phyloP scores from a whole-genome alignment of 2,888 invertebrate species.

The Pharmacophagus antenor region DNA sequence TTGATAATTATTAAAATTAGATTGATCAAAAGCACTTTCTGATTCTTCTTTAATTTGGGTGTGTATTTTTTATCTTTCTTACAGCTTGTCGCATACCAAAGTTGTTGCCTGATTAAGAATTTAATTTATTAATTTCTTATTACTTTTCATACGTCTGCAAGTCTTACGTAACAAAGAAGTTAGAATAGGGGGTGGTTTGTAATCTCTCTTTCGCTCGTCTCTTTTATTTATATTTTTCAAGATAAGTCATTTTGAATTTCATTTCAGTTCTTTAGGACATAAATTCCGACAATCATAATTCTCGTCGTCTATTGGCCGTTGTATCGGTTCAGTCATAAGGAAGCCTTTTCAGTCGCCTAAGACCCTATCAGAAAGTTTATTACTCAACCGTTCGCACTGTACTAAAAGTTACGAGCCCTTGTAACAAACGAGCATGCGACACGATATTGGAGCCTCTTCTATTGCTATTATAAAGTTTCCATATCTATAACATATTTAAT shows the following conservation, averaged over 20 bases:
- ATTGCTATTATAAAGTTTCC: neutral
- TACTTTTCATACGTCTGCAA: too few relatives aligned
- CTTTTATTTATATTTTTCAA: neutral
- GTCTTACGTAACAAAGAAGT: neutral
- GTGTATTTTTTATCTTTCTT: too few relatives aligned
- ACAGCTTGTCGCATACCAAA: too few relatives aligned
- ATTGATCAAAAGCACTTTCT: too few relatives aligned
- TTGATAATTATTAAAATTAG: too few relatives aligned
- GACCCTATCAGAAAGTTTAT: constrained; percentile 17
- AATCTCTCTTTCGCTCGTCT: too few relatives aligned
- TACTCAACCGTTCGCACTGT: constrained; percentile 13
- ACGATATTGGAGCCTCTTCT: constrained; percentile 8
- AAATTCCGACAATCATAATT: neutral
- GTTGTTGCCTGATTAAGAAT: too few relatives aligned
- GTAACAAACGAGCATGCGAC: constrained; percentile 12
- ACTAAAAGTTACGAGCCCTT: constrained; percentile 20
- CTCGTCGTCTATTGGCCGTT: neutral
- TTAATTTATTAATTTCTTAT: too few relatives aligned
- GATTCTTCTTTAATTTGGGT: too few relatives aligned
- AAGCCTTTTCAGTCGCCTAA: constrained; percentile 10
- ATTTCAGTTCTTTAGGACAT: neutral
- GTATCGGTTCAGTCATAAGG: constrained; percentile 9
- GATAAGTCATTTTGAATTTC: neutral
- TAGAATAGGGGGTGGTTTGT: too few relatives aligned
- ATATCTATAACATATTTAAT: neutral